phyloP scores from a whole-genome alignment of 2,888 invertebrate species.

The Nebria salina region DNA sequence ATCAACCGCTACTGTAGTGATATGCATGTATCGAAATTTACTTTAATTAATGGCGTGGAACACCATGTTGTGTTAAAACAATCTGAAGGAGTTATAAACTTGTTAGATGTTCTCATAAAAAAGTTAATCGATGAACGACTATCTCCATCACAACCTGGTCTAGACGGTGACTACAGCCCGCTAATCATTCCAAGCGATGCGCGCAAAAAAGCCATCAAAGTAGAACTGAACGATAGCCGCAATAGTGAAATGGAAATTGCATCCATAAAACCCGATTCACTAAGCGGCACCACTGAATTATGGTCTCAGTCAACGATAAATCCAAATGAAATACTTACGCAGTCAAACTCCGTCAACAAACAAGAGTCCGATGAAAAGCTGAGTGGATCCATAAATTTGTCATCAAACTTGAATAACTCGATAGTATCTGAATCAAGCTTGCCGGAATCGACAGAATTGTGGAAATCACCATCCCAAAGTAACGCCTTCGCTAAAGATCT shows the following conservation, averaged over 20 bases:
- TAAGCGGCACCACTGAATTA: background rate
- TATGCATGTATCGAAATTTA: conserved; percentile 38
- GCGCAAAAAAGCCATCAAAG: background rate
- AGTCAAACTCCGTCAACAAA: no score
- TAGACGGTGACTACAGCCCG: background rate
- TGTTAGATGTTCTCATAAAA: conserved; percentile 5
- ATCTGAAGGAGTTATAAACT: conserved; percentile 25
- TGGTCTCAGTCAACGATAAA: background rate
- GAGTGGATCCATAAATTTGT: background rate
- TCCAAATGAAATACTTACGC: no score
- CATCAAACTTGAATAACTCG: background rate
- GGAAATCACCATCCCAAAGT: no score
- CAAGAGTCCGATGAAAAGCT: background rate
- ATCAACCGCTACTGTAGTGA: background rate
- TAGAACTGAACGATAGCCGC: conserved; percentile 17
- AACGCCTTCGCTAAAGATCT: no score
- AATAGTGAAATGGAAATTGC: conserved; percentile 10
- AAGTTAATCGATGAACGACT: background rate
- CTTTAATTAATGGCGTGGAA: conserved; percentile 22
- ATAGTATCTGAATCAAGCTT: background rate
- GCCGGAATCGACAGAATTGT: background rate
- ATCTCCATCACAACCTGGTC: background rate
- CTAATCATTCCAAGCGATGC: background rate
- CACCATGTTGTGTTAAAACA: conserved; percentile 20
- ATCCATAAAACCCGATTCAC: background rate